phyloP scores from a whole-genome alignment of 2,888 invertebrate genomes.

The Scaptomyza parva region DNA sequence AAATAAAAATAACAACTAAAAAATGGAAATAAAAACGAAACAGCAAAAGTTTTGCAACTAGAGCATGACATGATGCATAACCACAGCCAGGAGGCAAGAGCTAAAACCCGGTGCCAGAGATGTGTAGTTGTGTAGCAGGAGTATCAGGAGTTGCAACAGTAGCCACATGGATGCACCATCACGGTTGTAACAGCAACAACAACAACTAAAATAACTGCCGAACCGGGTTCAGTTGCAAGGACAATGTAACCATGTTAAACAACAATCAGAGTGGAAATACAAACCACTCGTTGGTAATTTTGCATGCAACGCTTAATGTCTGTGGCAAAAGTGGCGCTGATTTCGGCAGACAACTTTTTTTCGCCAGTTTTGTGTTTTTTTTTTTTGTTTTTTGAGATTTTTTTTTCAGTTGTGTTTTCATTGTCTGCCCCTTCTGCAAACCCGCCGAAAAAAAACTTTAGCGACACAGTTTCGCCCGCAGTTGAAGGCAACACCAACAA shows the following conservation, averaged over 20 bases:
- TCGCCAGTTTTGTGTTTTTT: slow-evolving; percentile 5
- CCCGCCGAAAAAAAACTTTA: slow-evolving; percentile 57
- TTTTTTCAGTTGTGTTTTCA: slow-evolving; percentile 29
- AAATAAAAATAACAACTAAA: no score
- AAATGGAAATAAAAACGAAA: slow-evolving; percentile 34
- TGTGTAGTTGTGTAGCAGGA: no score
- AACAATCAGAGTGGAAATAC: slow-evolving; percentile 81
- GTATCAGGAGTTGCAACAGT: slow-evolving; percentile 18
- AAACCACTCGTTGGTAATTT: slow-evolving; percentile 81
- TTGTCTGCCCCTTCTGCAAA: slow-evolving; percentile 4
- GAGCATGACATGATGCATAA: slow-evolving; percentile 78
- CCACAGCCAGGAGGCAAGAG: slow-evolving; percentile 44
- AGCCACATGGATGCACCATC: slow-evolving; percentile 56
- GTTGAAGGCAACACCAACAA: slow-evolving; percentile 27
- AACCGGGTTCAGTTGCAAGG: slow-evolving; percentile 74
- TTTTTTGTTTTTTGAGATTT: slow-evolving; percentile 23
- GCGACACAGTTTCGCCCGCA: slow-evolving; percentile 68
- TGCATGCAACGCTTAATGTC: slow-evolving; percentile 82
- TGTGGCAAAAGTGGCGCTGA: slow-evolving; percentile 78
- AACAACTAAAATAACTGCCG: slow-evolving; percentile 60
- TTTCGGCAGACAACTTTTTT: slow-evolving; percentile 71
- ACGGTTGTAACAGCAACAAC: slow-evolving; percentile 57
- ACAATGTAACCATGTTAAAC: slow-evolving; percentile 79
- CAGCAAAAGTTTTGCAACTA: slow-evolving; percentile 71
- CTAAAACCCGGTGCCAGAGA: slow-evolving; percentile 14